phyloP scores from a whole-genome alignment of 2,888 invertebrate genomes.

The Dicyrtomina minuta region DNA sequence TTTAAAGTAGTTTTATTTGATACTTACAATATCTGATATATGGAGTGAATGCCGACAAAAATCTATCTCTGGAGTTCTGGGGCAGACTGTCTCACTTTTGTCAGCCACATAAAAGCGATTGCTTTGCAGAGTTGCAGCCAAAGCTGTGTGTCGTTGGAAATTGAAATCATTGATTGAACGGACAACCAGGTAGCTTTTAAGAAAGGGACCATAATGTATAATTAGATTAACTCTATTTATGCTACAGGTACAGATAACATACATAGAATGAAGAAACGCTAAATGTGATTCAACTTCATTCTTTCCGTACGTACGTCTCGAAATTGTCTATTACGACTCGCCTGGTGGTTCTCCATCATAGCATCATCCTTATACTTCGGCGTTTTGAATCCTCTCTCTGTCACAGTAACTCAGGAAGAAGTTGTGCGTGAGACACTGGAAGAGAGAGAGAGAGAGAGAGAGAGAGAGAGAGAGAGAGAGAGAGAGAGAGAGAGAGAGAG shows the following conservation, averaged over 20 bases:
- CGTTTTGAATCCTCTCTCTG: constrained; percentile 11
- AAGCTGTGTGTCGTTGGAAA: too few species aligned
- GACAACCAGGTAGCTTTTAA: neutral
- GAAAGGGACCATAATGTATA: neutral
- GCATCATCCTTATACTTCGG: constrained; percentile 28
- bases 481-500: neutral
- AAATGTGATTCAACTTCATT: constrained; percentile 27
- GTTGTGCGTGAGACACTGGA: constrained; percentile 6
- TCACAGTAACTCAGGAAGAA: neutral
- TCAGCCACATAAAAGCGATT: too few species aligned
- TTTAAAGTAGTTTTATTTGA: too few species aligned
- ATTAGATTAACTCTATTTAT: constrained; percentile 31
- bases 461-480: neutral
- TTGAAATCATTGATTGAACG: too few species aligned
- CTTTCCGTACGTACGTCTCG: constrained; percentile 30
- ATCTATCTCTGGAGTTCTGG: too few species aligned
- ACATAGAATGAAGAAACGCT: constrained; percentile 6
- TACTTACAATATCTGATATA: too few species aligned
- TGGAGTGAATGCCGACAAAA: too few species aligned
- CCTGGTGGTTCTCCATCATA: constrained; percentile 36
- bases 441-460: neutral
- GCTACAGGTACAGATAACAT: constrained; percentile 22
- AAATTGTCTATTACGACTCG: constrained; percentile 38
- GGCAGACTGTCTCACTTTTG: too few species aligned
- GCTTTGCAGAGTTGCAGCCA: too few species aligned